Evolutionary conservation across 2,797 vertebrate species (phyloP).

Genomic region (Chaunax sp.): DNA sequence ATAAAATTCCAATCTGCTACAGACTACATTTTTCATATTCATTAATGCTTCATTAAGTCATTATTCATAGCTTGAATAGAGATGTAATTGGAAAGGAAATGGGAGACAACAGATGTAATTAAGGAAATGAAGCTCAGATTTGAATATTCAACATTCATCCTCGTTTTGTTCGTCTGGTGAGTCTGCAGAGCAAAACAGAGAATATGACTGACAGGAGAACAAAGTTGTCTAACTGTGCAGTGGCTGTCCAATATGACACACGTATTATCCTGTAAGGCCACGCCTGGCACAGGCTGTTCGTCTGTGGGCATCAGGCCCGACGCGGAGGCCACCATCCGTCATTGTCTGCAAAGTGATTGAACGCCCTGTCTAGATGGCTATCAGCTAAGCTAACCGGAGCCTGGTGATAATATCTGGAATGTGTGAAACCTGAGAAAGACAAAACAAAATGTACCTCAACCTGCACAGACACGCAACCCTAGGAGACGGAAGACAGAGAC

Average conservation of each 20-base stretch:
- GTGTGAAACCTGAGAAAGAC: constrained; percentile 72
- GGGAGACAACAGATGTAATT: constrained; percentile 71
- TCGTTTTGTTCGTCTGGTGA: constrained; percentile 32
- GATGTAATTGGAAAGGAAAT: constrained; percentile 74
- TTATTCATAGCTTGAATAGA: constrained; percentile 75
- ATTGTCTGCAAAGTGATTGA: constrained; percentile 64
- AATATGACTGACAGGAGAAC: constrained; percentile 32
- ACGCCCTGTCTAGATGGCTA: constrained; percentile 56
- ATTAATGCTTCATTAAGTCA: constrained; percentile 71
- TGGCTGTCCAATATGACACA: constrained; percentile 21
- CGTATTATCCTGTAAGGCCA: constrained; percentile 13
- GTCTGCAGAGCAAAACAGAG: constrained; percentile 24
- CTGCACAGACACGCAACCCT: constrained; percentile 49
- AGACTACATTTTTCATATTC: constrained; percentile 60
- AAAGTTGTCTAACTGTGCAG: constrained; percentile 42
- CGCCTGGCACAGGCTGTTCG: constrained; percentile 33
- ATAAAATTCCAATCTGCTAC: constrained; percentile 69
- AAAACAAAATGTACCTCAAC: constrained; percentile 67
- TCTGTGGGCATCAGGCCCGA: constrained; percentile 48
- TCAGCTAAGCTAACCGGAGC: constrained; percentile 60
- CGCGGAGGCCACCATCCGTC: constrained; percentile 53
- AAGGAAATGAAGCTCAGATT: constrained; percentile 66
- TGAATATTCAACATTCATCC: constrained; percentile 66
- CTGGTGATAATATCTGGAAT: constrained; percentile 78
- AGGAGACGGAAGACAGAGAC: constrained; percentile 40